Base-by-base conservation (phyloP, 2,797 vertebrate species). In the Craterocephalus amniculus region DNA sequence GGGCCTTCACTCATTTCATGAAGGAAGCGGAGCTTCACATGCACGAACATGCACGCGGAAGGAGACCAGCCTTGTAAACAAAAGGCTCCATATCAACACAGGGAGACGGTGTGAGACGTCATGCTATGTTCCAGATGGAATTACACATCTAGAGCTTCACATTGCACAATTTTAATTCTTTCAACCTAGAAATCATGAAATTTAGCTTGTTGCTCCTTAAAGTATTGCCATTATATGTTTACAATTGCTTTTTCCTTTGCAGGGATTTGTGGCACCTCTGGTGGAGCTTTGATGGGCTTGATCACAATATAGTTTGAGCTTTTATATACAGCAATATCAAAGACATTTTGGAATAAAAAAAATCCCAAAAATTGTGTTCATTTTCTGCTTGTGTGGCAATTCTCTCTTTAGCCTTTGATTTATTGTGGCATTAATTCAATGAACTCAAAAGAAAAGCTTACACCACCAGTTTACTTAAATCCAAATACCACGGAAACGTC, bases 371-470 rank as follows among this genome's bases (percentile, higher is more conserved):
- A 74, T 49, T 56, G 58, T 67, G 67, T 80, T 74, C 16, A 70
- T 80, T 85, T 83, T 71, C 67, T 72, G 76, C 74, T 73, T 71
- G 71, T 71, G 54, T 48, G 72, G 58, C 65, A 57, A 12, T 4
- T 34, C 36, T 0, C 45, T 72, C 68, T 35, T 16, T 32, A 52
- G 58, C 72, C 24, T 69, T 82, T 73, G 69, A 85, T 84, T 86
- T 72, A 86, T 80, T 63, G 62, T 80, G 48, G 54, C 61, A 74
- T 72, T 78, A 70, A 87, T 81, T 81, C 57, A 74, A 64, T 70
- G 64, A 56, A 20, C 58, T 58, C 29, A 63, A 55, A 63, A 74
- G 63, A 72, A 79, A 40, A 16, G 49, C 61, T 52, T 61, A 31
- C 58, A 24, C 40, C 26, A 69, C 48, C 62, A 48, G 63, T 58